These are phyloP conservation scores for Zoanthus sansibaricus DNA, from an alignment of 92 coral and sea anemone genomes.

Conservation along the genomic window DNA sequence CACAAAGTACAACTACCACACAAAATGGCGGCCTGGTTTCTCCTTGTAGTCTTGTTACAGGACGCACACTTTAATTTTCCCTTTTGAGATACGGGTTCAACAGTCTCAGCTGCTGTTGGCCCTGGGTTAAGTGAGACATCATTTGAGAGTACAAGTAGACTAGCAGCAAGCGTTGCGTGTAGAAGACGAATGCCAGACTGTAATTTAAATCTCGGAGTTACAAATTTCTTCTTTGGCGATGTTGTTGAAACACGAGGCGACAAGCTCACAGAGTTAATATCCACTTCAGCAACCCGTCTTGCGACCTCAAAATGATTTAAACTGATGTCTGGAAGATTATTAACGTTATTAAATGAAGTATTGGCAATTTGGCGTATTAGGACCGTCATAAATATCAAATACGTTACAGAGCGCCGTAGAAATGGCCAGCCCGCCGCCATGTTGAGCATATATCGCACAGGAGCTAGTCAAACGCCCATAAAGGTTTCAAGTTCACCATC, in stretches of 20 bases:
- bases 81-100: not conserved
- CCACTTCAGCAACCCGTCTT: conserved; percentile 33
- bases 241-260: conserved; percentile 27
- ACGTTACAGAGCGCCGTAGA: conserved; percentile 20
- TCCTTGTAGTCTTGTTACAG: too few species aligned
- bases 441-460: too few species aligned
- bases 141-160: conserved; percentile 37
- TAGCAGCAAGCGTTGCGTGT: conserved; percentile 41
- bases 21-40: too few species aligned
- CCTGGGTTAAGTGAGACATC: conserved; percentile 37
- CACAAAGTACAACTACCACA: too few species aligned
- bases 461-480: too few species aligned
- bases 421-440: not conserved
- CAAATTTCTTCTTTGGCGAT: conserved; percentile 24
- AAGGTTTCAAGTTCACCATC: too few species aligned
- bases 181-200: conserved; percentile 30
- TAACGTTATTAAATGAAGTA: conserved; percentile 27
- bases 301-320: conserved; percentile 34
- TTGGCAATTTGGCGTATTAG: conserved; percentile 22
- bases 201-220: conserved; percentile 6
- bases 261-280: conserved; percentile 17
- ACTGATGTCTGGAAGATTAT: conserved; percentile 17
- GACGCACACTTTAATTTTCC: too few species aligned
- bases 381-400: conserved; percentile 10
- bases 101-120: conserved; percentile 2